Percentiles rank a stretch among this genome's conserved stretches.
Evolutionary conservation across 2,797 vertebrate genomes (phyloP).

Genomic region (Sphaeramia orbicularis): DNA sequence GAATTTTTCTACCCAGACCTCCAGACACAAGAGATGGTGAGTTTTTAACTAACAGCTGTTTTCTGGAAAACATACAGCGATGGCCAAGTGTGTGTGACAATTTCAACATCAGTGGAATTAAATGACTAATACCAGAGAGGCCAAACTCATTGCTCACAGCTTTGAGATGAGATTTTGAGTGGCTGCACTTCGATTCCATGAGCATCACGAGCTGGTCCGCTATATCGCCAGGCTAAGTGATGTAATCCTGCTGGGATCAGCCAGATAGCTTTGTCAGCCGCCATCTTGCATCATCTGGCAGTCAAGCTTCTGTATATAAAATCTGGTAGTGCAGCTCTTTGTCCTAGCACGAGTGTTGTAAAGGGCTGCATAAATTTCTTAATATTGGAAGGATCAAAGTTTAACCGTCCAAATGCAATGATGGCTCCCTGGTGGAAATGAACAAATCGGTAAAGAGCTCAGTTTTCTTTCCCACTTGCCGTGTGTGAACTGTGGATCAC

Average conservation of each 20-base stretch:
- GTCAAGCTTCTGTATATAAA: slow-evolving; percentile 44
- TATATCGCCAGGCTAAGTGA: slow-evolving; percentile 44
- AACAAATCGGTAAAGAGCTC: slow-evolving; percentile 32
- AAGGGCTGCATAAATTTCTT: slow-evolving; percentile 32
- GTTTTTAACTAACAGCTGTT: slow-evolving; percentile 27
- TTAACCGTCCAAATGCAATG: slow-evolving; percentile 30
- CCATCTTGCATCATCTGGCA: slow-evolving; percentile 66
- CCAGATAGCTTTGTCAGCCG: slow-evolving; percentile 41
- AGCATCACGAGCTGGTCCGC: slow-evolving; percentile 28
- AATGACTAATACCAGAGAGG: slow-evolving; percentile 18
- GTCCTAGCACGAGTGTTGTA: slow-evolving; percentile 22
- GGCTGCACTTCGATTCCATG: slow-evolving; percentile 22
- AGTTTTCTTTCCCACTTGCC: slow-evolving; percentile 24
- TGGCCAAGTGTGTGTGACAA: slow-evolving; percentile 22
- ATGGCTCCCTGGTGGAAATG: slow-evolving; percentile 39
- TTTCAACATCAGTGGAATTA: slow-evolving; percentile 34
- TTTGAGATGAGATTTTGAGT: slow-evolving; percentile 32
- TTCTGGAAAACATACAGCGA: slow-evolving; percentile 20
- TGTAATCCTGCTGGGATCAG: slow-evolving; percentile 44
- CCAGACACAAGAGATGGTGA: slow-evolving; percentile 13
- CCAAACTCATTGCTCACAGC: slow-evolving; percentile 29
- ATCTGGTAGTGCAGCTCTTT: slow-evolving; percentile 27
- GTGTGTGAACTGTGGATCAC: slow-evolving; percentile 9
- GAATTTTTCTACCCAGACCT: slow-evolving; percentile 16
- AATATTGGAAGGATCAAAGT: slow-evolving; percentile 50